Conservation (phyloP, 1,140 invertebrate genomes). For the Drosophila aff. region DNA sequence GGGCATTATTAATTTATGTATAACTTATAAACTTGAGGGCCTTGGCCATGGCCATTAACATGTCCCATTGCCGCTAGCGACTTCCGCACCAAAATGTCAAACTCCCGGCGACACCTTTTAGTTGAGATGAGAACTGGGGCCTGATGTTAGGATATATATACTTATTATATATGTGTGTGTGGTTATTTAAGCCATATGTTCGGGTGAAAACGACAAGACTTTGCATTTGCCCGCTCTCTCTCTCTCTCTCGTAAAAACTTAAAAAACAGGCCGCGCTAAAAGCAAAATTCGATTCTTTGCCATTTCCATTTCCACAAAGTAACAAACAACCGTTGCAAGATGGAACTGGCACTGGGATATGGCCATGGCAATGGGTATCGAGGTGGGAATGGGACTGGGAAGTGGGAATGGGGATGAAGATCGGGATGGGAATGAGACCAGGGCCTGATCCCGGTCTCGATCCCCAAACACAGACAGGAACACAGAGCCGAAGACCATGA, state of each 20-base stretch:
- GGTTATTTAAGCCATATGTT: constrained; percentile 74
- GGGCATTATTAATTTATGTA: constrained; percentile 51
- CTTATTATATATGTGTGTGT: background rate
- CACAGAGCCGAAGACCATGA: constrained; percentile 53
- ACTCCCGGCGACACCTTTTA: constrained; percentile 64
- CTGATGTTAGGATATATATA: constrained; percentile 31
- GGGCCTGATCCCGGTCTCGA: constrained; percentile 20
- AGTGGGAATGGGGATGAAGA: constrained; percentile 23
- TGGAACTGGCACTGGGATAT: constrained; percentile 41
- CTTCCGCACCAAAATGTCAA: constrained; percentile 70
- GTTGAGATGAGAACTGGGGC: constrained; percentile 29
- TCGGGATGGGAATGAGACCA: constrained; percentile 26
- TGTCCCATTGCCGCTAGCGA: constrained; percentile 65
- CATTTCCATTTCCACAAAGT: constrained; percentile 73
- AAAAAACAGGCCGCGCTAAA: constrained; percentile 79
- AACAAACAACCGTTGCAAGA: constrained; percentile 78
- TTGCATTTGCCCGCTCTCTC: constrained; percentile 4
- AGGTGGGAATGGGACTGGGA: constrained; percentile 30
- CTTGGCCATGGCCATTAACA: constrained; percentile 76
- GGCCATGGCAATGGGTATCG: constrained; percentile 16
- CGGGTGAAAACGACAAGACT: constrained; percentile 73
- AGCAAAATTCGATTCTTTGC: constrained; percentile 80
- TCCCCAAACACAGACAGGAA: constrained; percentile 29
- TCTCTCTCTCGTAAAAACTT: constrained; percentile 50
- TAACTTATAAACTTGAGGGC: constrained; percentile 77